Conservation (phyloP, 2,888 invertebrate genomes). For the Erebia epiphron region DNA sequence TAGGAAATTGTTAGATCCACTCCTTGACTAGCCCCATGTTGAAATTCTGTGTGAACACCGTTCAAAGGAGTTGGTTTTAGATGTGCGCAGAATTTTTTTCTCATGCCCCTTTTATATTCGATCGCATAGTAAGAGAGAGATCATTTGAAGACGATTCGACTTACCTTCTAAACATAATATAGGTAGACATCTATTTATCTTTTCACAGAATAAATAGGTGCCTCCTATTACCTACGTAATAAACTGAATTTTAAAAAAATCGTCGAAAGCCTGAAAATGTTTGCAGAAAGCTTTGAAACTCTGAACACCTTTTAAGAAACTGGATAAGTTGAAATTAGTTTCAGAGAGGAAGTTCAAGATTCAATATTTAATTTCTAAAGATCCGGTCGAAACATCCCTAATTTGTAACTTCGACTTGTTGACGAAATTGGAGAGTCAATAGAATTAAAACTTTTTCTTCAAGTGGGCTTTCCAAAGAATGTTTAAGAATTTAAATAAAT, state of each 20-base stretch:
- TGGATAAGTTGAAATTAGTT: conserved; percentile 45
- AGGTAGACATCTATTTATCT: not conserved
- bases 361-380: conserved; percentile 17
- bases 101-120: too few relatives aligned
- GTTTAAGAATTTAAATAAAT: too few relatives aligned
- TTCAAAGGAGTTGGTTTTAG: too few relatives aligned
- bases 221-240: not conserved
- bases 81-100: too few relatives aligned
- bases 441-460: not conserved
- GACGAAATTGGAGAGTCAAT: not conserved
- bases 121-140: too few relatives aligned
- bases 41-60: too few relatives aligned
- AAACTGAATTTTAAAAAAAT: conserved; percentile 21
- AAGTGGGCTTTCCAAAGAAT: not conserved
- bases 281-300: conserved; percentile 38
- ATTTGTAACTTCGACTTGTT: not conserved
- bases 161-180: too few relatives aligned
- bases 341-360: conserved; percentile 16
- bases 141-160: too few relatives aligned
- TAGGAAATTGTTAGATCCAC: too few relatives aligned
- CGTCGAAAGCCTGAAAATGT: conserved; percentile 16
- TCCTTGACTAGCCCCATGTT: too few relatives aligned
- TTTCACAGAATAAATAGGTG: not conserved
- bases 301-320: conserved; percentile 41
- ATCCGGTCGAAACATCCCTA: not conserved